Conservation (phyloP, 2,888 invertebrate genomes). For the Digitonthophagus gazella region DNA sequence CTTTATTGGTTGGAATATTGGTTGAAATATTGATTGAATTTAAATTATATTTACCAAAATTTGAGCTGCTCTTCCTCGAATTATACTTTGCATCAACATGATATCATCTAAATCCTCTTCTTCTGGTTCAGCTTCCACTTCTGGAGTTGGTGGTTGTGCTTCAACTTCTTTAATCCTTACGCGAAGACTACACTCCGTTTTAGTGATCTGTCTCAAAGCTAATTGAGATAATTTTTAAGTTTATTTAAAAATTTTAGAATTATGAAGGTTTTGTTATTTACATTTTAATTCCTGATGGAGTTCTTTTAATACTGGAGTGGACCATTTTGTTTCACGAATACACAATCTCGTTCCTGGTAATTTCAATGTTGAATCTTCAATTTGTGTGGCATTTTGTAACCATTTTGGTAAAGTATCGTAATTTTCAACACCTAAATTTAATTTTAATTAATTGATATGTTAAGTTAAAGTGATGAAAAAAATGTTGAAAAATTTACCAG, state of each 20-base stretch:
- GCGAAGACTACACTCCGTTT: conserved; percentile 35
- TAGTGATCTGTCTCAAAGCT: conserved; percentile 31
- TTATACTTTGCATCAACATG: conserved; percentile 63
- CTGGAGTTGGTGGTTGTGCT: conserved; percentile 39
- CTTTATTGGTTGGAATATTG: not conserved
- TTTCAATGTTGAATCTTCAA: conserved; percentile 53
- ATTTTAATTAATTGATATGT: too few relatives aligned
- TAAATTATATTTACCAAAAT: conserved; percentile 56
- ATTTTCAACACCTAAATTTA: conserved; percentile 50
- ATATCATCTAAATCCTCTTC: conserved; percentile 55
- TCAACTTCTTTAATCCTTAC: conserved; percentile 35
- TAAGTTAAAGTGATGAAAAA: not conserved
- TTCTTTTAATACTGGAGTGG: conserved; percentile 59
- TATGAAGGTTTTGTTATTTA: conserved; percentile 34
- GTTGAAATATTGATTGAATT: not conserved
- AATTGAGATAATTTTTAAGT: conserved; percentile 11
- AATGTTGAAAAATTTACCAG: conserved; percentile 35
- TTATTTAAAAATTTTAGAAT: not conserved
- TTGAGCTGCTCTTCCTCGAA: conserved; percentile 72
- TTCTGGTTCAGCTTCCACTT: conserved; percentile 40
- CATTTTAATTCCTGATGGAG: conserved; percentile 62
- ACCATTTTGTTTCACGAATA: conserved; percentile 64
- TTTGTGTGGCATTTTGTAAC: conserved; percentile 49
- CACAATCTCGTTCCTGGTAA: conserved; percentile 54
- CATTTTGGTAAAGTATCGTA: conserved; percentile 55